Evolutionary conservation across 2,113 vertebrate genomes (phyloP), one percentile per base, ranked within the genome.

Genomic region (Struthidea cinerea): DNA sequence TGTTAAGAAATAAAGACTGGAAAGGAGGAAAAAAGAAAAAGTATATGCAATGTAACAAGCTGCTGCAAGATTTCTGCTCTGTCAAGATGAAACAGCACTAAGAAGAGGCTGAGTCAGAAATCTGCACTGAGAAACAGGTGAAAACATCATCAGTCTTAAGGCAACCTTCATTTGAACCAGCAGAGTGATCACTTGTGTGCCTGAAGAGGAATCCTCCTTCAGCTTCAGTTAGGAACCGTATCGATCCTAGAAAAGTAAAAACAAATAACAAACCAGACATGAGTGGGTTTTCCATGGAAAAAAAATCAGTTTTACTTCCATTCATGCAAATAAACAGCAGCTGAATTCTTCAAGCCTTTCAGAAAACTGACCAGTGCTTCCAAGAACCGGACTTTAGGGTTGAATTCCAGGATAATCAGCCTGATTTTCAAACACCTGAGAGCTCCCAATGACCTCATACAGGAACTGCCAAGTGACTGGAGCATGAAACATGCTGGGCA

Each of bases 221-320:
- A 87, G 73, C 67, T 39, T 53, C 64, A 46, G 30, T 95, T 97
- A 98, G 7, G 98, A 98, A 39, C 98, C 97, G 0, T 98, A 98
- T 27, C 98, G 98, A 82, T 98, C 98, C 98, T 98, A 55, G 16
- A 22, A 59, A 70, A 76, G 59, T 16, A 87, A 59, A 57, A 73
- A 84, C 24, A 55, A 6, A 1, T 7, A 61, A 5, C 27, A 33
- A 46, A 61, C 17, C 13, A 92, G 42, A 6, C 33, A 37, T 57
- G 28, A 74, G 13, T 19, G 41, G 11, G 10, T 46, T 60, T 89
- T 50, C 28, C 56, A 75, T 0, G 24, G 30, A 47, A 65, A 84
- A 84, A 4, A 46, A 73, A 80, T 65, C 7, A 22, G 13, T 33
- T 89, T 71, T 30, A 56, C 13, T 55, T 70, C 21, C 5, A 46